phyloP scores from a whole-genome alignment of 2,888 invertebrate genomes.

The Chloromyia formosa region DNA sequence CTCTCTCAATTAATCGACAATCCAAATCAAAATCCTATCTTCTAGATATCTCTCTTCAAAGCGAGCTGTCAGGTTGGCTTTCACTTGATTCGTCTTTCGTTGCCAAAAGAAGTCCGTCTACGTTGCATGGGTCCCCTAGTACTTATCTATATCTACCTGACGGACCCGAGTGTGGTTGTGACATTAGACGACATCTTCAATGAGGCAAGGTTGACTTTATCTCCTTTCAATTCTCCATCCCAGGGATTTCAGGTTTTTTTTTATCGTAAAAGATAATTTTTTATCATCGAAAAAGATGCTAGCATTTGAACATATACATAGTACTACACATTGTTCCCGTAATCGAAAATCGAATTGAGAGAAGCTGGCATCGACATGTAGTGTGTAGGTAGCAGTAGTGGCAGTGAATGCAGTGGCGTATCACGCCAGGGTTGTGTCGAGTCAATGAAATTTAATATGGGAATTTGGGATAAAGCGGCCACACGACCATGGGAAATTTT shows the following conservation, averaged over 20 bases:
- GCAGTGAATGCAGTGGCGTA: background rate
- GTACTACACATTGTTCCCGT: background rate
- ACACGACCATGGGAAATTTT: too few relatives aligned
- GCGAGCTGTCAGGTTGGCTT: slow-evolving; percentile 6
- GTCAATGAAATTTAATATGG: background rate
- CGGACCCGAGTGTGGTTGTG: slow-evolving; percentile 1
- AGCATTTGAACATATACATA: too few relatives aligned
- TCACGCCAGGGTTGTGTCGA: background rate
- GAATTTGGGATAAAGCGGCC: background rate
- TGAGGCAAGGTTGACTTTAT: slow-evolving; percentile 7
- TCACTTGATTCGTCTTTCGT: slow-evolving; percentile 1
- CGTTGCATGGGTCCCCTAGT: too few relatives aligned
- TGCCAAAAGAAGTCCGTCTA: background rate
- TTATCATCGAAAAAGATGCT: background rate
- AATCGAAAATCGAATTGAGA: background rate
- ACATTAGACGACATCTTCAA: background rate
- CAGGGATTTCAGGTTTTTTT: background rate
- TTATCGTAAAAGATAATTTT: slow-evolving; percentile 2
- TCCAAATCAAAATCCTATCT: slow-evolving; percentile 27
- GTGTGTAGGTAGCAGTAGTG: background rate
- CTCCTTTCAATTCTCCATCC: background rate
- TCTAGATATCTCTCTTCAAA: background rate
- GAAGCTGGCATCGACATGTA: background rate
- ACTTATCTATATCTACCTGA: too few relatives aligned
- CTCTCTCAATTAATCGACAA: slow-evolving; percentile 24